Conservation (phyloP, 2,888 invertebrate genomes). For the Siphonodentalium dalli region DNA sequence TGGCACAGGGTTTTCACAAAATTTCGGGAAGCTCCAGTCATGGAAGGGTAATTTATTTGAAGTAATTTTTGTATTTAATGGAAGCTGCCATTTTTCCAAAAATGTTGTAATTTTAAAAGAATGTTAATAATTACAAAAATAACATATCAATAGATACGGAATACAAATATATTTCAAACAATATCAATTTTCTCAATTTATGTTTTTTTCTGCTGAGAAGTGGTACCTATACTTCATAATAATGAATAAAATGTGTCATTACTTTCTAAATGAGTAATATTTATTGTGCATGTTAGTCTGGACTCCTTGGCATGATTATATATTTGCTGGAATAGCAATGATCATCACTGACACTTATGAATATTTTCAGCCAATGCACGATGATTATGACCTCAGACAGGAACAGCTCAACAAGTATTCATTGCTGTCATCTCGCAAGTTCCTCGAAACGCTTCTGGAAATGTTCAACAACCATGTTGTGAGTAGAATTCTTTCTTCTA, state of each 20-base stretch:
- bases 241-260: neutral
- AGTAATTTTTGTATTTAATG: too few relatives aligned
- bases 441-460: constrained; percentile 89
- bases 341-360: neutral
- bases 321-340: neutral
- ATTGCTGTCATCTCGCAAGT: constrained; percentile 86
- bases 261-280: neutral
- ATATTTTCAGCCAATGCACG: constrained; percentile 79
- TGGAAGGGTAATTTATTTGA: too few relatives aligned
- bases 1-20: too few relatives aligned
- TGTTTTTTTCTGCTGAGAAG: too few relatives aligned
- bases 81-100: too few relatives aligned
- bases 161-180: too few relatives aligned
- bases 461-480: constrained; percentile 96
- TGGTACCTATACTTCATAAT: neutral
- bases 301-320: neutral
- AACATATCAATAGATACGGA: too few relatives aligned
- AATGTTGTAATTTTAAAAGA: too few relatives aligned
- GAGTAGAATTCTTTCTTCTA: constrained; percentile 63
- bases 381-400: constrained; percentile 93
- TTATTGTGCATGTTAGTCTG: too few relatives aligned
- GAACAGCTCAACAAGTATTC: constrained; percentile 98
- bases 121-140: too few relatives aligned
- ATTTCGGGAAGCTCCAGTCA: too few relatives aligned
- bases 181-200: too few relatives aligned